Percentiles rank a stretch among this genome's conserved stretches.
phyloP scores from a whole-genome alignment of 2,888 invertebrate species.

The Cyclophora albipunctata region DNA sequence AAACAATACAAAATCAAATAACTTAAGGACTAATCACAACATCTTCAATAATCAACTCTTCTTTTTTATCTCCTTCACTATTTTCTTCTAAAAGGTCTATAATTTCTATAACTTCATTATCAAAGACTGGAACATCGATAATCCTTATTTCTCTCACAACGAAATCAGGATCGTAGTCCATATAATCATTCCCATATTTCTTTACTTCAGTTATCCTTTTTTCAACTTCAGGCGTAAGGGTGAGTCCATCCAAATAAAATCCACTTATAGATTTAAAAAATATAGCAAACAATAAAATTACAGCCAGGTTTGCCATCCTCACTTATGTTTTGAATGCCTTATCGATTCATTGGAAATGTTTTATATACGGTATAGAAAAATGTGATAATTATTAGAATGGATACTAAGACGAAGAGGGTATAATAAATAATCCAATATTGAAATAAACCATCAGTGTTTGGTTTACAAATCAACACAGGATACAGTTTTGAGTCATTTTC shows the following conservation, averaged over 20 bases:
- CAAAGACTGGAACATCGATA: constrained; percentile 12
- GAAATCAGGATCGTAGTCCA: constrained; percentile 45
- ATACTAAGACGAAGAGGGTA: neutral
- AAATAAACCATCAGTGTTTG: no score
- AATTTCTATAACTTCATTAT: constrained; percentile 6
- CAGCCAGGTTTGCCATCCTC: constrained; percentile 39
- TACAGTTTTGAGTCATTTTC: no score
- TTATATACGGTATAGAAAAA: constrained; percentile 18
- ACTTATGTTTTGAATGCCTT: constrained; percentile 13
- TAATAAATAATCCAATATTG: no score
- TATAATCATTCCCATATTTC: constrained; percentile 43
- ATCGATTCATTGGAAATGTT: constrained; percentile 10
- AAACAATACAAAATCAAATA: no score
- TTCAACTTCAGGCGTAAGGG: constrained; percentile 45
- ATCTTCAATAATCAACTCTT: no score
- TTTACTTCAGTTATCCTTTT: constrained; percentile 34
- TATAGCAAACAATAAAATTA: constrained; percentile 29
- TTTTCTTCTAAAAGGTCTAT: constrained; percentile 12
- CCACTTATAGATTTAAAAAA: constrained; percentile 25
- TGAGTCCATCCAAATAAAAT: constrained; percentile 34
- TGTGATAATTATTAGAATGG: constrained; percentile 3
- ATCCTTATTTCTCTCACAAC: constrained; percentile 16
- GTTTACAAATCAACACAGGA: no score
- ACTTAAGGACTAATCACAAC: no score
- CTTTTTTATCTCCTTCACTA: neutral